phyloP scores from a whole-genome alignment of 2,797 vertebrate genomes.

The Clamator glandarius region DNA sequence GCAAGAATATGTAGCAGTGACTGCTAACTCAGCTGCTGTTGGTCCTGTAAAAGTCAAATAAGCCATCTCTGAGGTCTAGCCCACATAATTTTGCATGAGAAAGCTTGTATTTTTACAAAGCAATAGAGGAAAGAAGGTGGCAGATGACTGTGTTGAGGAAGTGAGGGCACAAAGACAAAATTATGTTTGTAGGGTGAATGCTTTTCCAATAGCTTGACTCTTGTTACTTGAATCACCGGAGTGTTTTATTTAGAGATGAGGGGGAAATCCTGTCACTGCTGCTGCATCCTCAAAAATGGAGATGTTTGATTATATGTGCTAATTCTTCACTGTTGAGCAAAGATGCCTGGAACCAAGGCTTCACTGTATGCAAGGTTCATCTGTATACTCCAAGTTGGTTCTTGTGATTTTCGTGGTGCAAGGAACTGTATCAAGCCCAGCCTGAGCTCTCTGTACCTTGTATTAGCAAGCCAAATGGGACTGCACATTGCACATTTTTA shows the following conservation, averaged over 20 bases:
- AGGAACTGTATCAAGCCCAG: not conserved
- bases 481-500: not conserved
- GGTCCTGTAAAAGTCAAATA: not conserved
- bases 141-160: rapidly evolving
- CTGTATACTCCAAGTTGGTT: rapidly evolving
- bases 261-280: not conserved
- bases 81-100: not conserved
- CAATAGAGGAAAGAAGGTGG: not conserved
- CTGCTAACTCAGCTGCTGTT: rapidly evolving
- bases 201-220: rapidly evolving
- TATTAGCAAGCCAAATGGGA: not conserved
- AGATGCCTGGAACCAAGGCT: not conserved
- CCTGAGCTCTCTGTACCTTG: not conserved
- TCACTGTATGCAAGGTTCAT: not conserved
- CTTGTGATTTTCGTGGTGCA: rapidly evolving
- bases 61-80: not conserved
- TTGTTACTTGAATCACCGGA: not conserved
- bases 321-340: not conserved
- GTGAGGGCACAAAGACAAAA: not conserved
- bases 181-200: not conserved
- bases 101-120: not conserved
- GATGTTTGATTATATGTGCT: not conserved
- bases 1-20: no score
- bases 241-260: not conserved
- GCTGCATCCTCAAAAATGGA: not conserved